Base-by-base conservation (phyloP, 2,888 invertebrate genomes). In the Meandrusa payeni region DNA sequence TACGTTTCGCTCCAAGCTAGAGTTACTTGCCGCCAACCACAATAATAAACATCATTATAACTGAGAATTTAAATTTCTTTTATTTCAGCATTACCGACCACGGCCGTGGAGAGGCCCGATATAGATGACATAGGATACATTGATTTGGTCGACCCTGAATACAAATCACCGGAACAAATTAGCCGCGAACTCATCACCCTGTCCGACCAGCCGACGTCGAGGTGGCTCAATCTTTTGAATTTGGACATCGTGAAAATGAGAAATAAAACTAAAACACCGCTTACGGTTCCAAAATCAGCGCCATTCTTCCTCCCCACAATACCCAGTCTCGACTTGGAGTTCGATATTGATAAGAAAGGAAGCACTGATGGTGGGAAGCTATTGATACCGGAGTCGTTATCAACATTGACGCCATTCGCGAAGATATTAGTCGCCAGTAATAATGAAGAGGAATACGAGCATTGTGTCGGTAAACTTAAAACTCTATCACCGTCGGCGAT, bases 261-360 rank as follows among this genome's bases (percentile, higher is more conserved):
- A 50, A 99, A 99, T 73, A 98, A 96, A 67, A 97, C 98, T 0
- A 95, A 93, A 74, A 93, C 93, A 34, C 91, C 95, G 0, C 90
- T 94, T 0, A 95, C 95, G 62, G 90, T 91, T 1, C 94, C 95
- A 0, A 95, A 96, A 76, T 91, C 93, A 0, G 98, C 97, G 0
- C 99, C 99, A 0, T 99, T 99, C 87, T 99, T 99, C 72, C 83
- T 99, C 36, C 97, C 98, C 0, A 97, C 98, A 0, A 89, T 97
- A 41, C 91, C 96, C 0, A 94, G 95, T 1, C 82, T 97, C 9
- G 92, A 95, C 56, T 78, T 96, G 3, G 92, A 93, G 68, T 98
- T 98, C 72, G 95, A 95, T 68, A 69, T 94, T 1, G 85, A 89
- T 2, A 76, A 88, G 0, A 77, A 81, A 15, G 70, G 66, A 5